Evolutionary conservation across 1,140 invertebrate genomes (phyloP).

Genomic region (Dreissena polymorpha): DNA sequence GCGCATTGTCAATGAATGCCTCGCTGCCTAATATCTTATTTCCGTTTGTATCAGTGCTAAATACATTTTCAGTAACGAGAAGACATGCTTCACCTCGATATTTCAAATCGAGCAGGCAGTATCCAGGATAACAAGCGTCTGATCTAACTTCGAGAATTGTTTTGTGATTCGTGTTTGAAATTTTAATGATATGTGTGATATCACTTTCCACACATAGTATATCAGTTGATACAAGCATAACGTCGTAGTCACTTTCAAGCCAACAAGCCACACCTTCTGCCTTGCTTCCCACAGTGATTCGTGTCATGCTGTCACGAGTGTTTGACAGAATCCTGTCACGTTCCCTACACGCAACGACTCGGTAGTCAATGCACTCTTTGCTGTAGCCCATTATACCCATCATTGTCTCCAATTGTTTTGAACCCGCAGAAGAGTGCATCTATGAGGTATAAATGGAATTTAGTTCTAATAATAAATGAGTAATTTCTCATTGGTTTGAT

Average conservation of each 20-base stretch:
- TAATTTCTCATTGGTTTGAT: too few relatives aligned
- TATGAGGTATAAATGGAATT: too few relatives aligned
- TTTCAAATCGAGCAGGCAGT: neutral
- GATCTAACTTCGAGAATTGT: neutral
- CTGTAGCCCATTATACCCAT: neutral
- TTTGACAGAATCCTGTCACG: neutral
- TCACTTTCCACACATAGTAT: neutral
- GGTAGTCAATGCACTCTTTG: neutral
- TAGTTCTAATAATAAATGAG: too few relatives aligned
- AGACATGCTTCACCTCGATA: neutral
- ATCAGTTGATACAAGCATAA: neutral
- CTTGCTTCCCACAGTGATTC: conserved; percentile 3
- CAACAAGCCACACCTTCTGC: neutral
- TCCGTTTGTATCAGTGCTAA: neutral
- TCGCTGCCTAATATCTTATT: neutral
- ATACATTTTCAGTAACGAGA: neutral
- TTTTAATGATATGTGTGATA: too few relatives aligned
- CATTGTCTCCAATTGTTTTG: too few relatives aligned
- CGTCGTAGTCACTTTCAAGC: conserved; percentile 9
- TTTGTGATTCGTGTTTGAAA: neutral
- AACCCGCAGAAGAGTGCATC: too few relatives aligned
- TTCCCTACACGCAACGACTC: neutral
- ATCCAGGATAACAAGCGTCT: neutral
- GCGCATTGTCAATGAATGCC: neutral
- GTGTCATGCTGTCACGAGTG: neutral